These are phyloP conservation scores for Pachycephus smyrnensis DNA, from an alignment of 2,888 invertebrate species.

Conservation along the genomic window DNA sequence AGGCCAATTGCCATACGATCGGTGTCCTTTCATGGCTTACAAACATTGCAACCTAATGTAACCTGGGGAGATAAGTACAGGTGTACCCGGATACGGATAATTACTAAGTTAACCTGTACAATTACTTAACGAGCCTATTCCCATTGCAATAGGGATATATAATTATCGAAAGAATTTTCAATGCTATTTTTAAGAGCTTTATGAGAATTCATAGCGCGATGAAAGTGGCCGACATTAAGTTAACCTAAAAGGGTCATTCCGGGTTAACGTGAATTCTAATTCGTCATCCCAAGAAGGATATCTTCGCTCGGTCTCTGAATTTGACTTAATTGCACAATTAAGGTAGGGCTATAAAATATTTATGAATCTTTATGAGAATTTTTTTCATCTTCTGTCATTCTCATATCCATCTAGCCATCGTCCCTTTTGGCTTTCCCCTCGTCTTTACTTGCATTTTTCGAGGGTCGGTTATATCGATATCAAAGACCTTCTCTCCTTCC, in stretches of 20 bases:
- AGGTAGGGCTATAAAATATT: slow-evolving; percentile 48
- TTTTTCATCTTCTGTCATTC: slow-evolving; percentile 31
- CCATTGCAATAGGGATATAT: background rate
- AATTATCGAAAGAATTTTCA: background rate
- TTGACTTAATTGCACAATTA: slow-evolving; percentile 44
- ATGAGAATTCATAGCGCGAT: background rate
- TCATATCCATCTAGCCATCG: background rate
- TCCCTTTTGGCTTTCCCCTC: slow-evolving; percentile 1
- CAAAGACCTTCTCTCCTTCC: slow-evolving; percentile 11
- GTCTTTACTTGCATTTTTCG: slow-evolving; percentile 16
- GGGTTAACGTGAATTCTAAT: background rate
- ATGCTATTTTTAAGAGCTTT: background rate
- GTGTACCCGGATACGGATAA: background rate
- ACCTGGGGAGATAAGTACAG: background rate
- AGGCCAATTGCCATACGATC: background rate
- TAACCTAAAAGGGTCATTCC: background rate
- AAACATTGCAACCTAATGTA: background rate
- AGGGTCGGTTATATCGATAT: slow-evolving; percentile 31
- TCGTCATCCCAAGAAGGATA: background rate
- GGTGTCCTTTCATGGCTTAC: background rate
- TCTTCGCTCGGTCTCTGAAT: slow-evolving; percentile 9
- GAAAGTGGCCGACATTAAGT: background rate
- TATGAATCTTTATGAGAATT: slow-evolving; percentile 47
- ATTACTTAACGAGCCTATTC: background rate
- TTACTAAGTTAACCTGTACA: background rate